Conservation (phyloP, 2,888 invertebrate genomes). For the Pterostichus madidus region DNA sequence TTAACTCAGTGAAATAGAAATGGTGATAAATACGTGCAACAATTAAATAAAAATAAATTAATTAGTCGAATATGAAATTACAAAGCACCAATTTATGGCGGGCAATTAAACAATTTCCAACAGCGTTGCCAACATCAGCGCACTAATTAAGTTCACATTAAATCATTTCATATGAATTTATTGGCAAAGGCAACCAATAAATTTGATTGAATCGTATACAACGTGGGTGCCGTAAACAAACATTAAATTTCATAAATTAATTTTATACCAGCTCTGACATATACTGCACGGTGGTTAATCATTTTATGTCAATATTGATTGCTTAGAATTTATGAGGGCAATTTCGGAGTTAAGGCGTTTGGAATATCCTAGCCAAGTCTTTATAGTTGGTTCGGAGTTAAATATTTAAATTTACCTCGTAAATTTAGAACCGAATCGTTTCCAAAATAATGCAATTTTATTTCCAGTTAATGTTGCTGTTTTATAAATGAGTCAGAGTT, state of each 20-base stretch:
- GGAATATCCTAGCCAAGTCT: not conserved
- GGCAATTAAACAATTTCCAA: not conserved
- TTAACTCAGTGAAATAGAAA: no score
- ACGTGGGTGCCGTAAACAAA: not conserved
- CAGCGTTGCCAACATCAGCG: not conserved
- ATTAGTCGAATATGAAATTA: no score
- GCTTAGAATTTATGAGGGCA: not conserved
- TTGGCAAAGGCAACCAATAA: slow-evolving; percentile 4
- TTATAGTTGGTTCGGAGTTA: not conserved
- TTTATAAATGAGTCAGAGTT: not conserved
- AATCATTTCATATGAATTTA: slow-evolving; percentile 23
- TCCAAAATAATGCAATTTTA: slow-evolving; percentile 1
- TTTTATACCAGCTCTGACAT: slow-evolving; percentile 2
- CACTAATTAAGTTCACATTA: slow-evolving; percentile 34
- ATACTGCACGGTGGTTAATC: not conserved
- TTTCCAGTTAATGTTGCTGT: slow-evolving; percentile 1
- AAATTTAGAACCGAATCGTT: not conserved
- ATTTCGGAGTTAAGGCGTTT: slow-evolving; percentile 1
- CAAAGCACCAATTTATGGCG: not conserved
- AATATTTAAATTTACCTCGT: slow-evolving; percentile 2
- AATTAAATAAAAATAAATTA: no score
- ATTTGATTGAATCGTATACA: slow-evolving; percentile 22
- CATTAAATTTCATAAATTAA: slow-evolving; percentile 15
- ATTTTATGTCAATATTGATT: slow-evolving; percentile 7
- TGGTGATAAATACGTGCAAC: no score